Percentiles rank a stretch among this genome's conserved stretches.
phyloP scores from a whole-genome alignment of 2,113 vertebrate species.

The Phoenicopterus ruber region DNA sequence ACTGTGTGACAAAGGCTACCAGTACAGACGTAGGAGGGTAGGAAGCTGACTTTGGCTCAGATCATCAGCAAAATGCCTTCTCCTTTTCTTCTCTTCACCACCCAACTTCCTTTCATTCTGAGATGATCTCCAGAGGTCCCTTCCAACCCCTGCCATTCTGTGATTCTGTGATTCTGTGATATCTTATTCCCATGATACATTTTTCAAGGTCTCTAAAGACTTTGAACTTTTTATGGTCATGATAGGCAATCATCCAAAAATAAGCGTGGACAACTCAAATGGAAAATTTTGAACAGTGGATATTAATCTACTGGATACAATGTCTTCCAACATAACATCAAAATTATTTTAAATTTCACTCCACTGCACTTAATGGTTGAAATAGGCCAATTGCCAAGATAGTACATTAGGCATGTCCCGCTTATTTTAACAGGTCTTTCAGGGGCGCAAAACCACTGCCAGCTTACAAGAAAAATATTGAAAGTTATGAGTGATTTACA shows the following conservation, averaged over 20 bases:
- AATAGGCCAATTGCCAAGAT: neutral
- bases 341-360: neutral
- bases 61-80: constrained; percentile 68
- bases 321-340: neutral
- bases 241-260: constrained; percentile 21
- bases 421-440: neutral
- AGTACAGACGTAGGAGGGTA: neutral
- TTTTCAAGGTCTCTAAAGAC: constrained; percentile 23
- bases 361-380: neutral
- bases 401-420: neutral
- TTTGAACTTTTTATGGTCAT: neutral
- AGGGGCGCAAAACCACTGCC: neutral
- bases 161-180: too few species aligned
- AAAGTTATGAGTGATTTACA: neutral
- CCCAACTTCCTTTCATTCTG: constrained; percentile 57
- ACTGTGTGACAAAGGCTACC: neutral
- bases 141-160: too few species aligned
- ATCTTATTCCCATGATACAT: constrained; percentile 69
- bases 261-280: neutral
- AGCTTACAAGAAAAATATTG: neutral
- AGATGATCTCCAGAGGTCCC: too few species aligned
- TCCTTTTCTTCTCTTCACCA: constrained; percentile 70
- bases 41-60: neutral
- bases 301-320: neutral
- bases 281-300: neutral